Evolutionary conservation across 1,140 invertebrate genomes (phyloP).

Genomic region (Temnothorax longispinosus): DNA sequence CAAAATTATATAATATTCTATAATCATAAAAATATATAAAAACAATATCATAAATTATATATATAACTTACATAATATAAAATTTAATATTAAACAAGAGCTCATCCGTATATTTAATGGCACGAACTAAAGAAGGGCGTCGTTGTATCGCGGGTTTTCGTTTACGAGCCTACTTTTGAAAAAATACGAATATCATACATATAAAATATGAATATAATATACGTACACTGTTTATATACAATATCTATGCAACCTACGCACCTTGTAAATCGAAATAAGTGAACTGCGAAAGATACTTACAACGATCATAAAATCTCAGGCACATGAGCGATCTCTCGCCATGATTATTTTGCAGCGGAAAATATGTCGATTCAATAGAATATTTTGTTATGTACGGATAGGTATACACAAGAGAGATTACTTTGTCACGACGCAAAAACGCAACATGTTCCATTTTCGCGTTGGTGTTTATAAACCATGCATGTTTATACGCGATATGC

Average conservation of each 20-base stretch:
- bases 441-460: not conserved
- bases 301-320: not conserved
- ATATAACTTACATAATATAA: slow-evolving; percentile 17
- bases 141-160: slow-evolving; percentile 70
- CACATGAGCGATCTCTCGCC: not conserved
- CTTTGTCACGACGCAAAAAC: slow-evolving; percentile 4
- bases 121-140: slow-evolving; percentile 50
- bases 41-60: slow-evolving; percentile 5
- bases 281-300: slow-evolving; percentile 29
- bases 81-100: slow-evolving; percentile 9
- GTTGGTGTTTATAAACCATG: not conserved
- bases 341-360: not conserved
- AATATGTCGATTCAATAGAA: not conserved
- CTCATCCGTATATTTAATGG: slow-evolving; percentile 6
- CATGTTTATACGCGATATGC: not conserved
- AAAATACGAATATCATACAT: slow-evolving; percentile 64
- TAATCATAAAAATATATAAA: slow-evolving; percentile 9
- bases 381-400: not conserved
- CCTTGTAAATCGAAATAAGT: slow-evolving; percentile 45
- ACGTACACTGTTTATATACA: slow-evolving; percentile 60
- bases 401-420: not conserved
- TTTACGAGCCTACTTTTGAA: slow-evolving; percentile 48
- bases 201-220: slow-evolving; percentile 66
- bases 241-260: slow-evolving; percentile 41
- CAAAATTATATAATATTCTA: slow-evolving; percentile 9